Evolutionary conservation across 2,113 vertebrate genomes (phyloP), one percentile per base, ranked within the genome.

Genomic region (Dicrurus megarhynchus): DNA sequence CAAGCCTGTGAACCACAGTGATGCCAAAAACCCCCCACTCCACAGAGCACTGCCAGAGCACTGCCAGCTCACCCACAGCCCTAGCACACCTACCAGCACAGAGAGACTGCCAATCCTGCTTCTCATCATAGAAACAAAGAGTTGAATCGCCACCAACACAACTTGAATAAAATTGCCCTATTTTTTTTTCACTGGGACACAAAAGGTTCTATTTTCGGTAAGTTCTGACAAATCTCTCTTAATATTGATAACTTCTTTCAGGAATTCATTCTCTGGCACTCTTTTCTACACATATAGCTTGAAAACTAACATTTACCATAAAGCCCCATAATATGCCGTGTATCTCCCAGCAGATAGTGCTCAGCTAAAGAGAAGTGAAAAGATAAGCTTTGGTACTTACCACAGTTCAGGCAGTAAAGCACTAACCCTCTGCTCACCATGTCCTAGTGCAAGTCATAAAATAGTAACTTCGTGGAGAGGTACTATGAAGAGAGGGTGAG

Each of bases 401-500:
- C 82, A 78, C 39, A 56, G 10, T 19, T 59, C 4, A 20, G 35
- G 33, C 30, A 35, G 50, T 30, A 32, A 55, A 76, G 21, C 8
- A 3, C 26, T 59, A 59, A 64, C 10, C 13, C 37, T 65, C 57
- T 55, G 5, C 16, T 84, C 30, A 44, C 24, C 39, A 56, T 17
- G 6, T 14, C 42, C 41, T 57, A 3, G 1, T 5, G 3, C 8
- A 15, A 82, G 26, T 26, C 20, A 8, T n/a, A 42, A 53, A 41
- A 50, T 5, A 71, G 35, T 23, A 61, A 71, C 19, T 75, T 79
- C 2, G 2, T 6, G 1, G 12, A 75, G 6, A 78, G 19, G 63
- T 16, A 28, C 1, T 18, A 35, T 5, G 4, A 35, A 30, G 30
- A 14, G 5, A 26, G 3, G 7, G 5, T 1, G 10, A 26, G 6